phyloP scores from a whole-genome alignment of 1,140 invertebrate genomes.

The Whitmania pigra region DNA sequence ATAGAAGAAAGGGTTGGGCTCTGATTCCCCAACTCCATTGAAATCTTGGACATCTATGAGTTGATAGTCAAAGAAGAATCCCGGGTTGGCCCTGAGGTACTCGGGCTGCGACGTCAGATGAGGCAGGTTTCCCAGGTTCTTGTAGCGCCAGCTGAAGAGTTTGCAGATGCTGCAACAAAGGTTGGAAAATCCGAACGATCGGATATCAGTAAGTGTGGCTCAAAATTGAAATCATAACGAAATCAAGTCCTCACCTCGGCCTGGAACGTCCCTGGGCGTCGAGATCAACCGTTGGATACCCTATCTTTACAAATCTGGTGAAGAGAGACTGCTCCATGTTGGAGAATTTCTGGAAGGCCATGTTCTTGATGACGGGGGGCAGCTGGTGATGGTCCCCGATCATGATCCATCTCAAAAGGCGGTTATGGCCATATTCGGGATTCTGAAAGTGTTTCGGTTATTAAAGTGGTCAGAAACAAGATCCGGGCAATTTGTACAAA shows the following conservation, averaged over 20 bases:
- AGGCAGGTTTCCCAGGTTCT: slow-evolving; percentile 74
- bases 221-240: not conserved
- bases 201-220: not conserved
- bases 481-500: no score
- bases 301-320: slow-evolving; percentile 82
- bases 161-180: slow-evolving; percentile 62
- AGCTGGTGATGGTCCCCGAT: slow-evolving; percentile 99
- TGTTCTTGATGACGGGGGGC: slow-evolving; percentile 98
- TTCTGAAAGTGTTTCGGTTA: slow-evolving; percentile 47
- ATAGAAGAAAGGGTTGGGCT: slow-evolving; percentile 96
- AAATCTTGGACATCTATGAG: slow-evolving; percentile 92
- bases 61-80: slow-evolving; percentile 85
- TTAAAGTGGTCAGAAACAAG: no score
- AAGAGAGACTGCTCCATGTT: slow-evolving; percentile 99
- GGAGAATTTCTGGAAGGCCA: slow-evolving; percentile 98
- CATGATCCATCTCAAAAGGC: slow-evolving; percentile 99
- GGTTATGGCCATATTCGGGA: slow-evolving; percentile 84
- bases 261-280: slow-evolving; percentile 92
- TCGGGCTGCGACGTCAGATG: slow-evolving; percentile 72
- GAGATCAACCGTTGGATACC: slow-evolving; percentile 88
- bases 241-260: slow-evolving; percentile 49
- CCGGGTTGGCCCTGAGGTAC: slow-evolving; percentile 77
- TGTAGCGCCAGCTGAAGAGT: slow-evolving; percentile 95
- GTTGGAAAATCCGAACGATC: not conserved
- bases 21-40: slow-evolving; percentile 88